phyloP scores from a whole-genome alignment of 2,113 vertebrate species.

The Platycercus adscitus region DNA sequence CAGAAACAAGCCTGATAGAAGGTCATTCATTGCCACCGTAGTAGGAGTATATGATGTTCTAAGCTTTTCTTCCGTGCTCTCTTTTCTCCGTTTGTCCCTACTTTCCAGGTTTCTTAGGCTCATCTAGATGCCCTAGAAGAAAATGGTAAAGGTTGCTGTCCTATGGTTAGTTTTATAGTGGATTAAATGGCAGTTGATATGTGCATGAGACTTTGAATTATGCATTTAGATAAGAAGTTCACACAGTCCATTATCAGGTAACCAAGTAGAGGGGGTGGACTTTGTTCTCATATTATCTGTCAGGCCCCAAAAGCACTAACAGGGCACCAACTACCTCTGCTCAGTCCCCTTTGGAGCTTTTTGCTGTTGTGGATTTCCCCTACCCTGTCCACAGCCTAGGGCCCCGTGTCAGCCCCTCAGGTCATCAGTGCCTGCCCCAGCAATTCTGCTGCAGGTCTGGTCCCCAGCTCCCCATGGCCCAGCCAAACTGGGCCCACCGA shows the following conservation, averaged over 20 bases:
- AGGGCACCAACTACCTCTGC: background rate
- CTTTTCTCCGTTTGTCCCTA: background rate
- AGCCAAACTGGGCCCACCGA: background rate
- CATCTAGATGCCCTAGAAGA: background rate
- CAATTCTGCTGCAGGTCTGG: background rate
- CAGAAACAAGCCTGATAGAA: background rate
- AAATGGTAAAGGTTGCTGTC: background rate
- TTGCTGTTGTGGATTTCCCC: background rate
- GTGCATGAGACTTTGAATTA: background rate
- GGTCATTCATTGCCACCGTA: rapidly evolving
- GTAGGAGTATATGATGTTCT: background rate
- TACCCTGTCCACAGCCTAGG: background rate
- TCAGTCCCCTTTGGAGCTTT: background rate
- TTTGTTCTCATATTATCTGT: background rate
- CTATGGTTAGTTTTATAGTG: background rate
- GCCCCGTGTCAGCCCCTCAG: background rate
- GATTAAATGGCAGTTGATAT: background rate
- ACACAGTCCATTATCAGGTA: background rate
- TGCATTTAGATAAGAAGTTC: background rate
- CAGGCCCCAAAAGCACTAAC: background rate
- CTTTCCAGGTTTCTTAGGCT: background rate
- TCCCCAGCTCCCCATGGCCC: background rate
- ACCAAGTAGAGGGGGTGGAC: background rate
- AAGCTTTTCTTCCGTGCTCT: background rate
- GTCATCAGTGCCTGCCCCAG: background rate